A percentile compares a stretch with the other conserved stretches of the same genome.
Evolutionary conservation across 2,113 vertebrate genomes (phyloP).

Genomic region (Orientallactaga bullata): DNA sequence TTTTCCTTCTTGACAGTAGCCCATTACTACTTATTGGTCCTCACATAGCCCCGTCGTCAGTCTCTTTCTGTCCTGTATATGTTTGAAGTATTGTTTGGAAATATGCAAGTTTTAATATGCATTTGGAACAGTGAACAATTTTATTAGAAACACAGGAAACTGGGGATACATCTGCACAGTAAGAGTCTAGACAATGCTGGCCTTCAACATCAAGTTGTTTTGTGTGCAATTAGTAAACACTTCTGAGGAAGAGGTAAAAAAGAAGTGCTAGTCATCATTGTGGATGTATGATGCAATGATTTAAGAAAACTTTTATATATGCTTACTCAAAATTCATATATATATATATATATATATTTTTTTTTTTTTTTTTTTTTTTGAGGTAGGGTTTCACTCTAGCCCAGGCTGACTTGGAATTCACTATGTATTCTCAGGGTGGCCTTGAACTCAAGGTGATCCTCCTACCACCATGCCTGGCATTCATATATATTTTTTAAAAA

Average conservation of each 20-base stretch:
- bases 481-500: too few relatives aligned
- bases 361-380: too few relatives aligned
- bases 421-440: too few relatives aligned
- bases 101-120: not conserved
- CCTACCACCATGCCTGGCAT: too few relatives aligned
- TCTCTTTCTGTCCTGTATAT: not conserved
- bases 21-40: not conserved
- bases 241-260: slow-evolving; percentile 30
- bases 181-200: not conserved
- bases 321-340: not conserved
- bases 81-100: not conserved
- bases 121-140: not conserved
- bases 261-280: not conserved
- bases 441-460: too few relatives aligned
- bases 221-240: not conserved
- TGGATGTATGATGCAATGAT: not conserved
- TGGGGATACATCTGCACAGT: not conserved
- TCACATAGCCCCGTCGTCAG: not conserved
- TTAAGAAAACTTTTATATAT: not conserved
- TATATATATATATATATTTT: too few relatives aligned
- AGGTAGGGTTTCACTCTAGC: too few relatives aligned
- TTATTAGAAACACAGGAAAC: not conserved
- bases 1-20: not conserved
- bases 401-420: too few relatives aligned
- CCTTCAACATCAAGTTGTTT: not conserved